Evolutionary conservation across 2,888 invertebrate species (phyloP), one percentile per base, ranked within the genome.

Genomic region (Amblyjoppa proteus): DNA sequence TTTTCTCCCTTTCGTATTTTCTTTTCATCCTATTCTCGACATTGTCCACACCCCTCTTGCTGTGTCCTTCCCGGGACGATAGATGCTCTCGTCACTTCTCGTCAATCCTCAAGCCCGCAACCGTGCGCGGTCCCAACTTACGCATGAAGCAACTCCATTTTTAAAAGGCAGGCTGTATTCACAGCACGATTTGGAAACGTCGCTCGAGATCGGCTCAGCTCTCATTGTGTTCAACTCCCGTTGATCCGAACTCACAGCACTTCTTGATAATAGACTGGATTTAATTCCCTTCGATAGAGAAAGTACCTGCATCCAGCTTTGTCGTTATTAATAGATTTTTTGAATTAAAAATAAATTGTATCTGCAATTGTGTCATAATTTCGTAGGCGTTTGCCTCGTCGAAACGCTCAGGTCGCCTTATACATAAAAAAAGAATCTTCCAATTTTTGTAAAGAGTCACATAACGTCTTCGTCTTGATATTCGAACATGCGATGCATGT

Each of bases 101-200:
- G 25, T 45, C 77, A 56, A 69, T 78, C 69, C 53, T 77, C 56
- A 28, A 53, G 6, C 68, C 5, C 16, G 31, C 16, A 34, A 69
- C 9, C 13, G 41, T 41, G 38, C 56, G 41, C 49, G 3, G 45
- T 16, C 4, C 16, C 45, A 49, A 49, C 45, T 49, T 2, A 41
- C 41, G 2, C 41, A 11, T 41, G 0, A 11, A 11, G 45, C 0
- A 49, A 49, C 45, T 49, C 16, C 0, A 3, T 11, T 11, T 2
- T 11, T 9, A 11, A 41, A 41, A 41, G 41, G 41, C 0, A 41
- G 11, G 11, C 41, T 41, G 41, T 2, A 41, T 11, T 41, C 11
- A 41, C 11, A 41, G 11, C 9, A 41, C 9, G 9, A 41, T 41
- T 11, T 41, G 9, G 7, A 11, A 41, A 9, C 9, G 9, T 41